A percentile compares a stretch with the other conserved stretches of the same genome.
phyloP scores from a whole-genome alignment of 1,140 invertebrate genomes.

The Drosophila pseudoananassae region DNA sequence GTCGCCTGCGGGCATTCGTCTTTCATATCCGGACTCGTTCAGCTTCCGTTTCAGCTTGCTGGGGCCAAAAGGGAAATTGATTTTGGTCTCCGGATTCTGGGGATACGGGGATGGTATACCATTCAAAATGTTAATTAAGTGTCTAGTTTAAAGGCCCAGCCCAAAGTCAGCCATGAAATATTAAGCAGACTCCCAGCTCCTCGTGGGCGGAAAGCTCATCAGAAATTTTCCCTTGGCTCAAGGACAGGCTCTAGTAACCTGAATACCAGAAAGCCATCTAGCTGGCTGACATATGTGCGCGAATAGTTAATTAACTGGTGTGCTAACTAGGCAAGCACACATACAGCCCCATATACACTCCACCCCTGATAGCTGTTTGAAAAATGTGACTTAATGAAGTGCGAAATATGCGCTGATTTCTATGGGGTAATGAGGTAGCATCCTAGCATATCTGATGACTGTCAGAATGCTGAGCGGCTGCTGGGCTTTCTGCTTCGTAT shows the following conservation, averaged over 20 bases:
- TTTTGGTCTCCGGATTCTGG: constrained; percentile 37
- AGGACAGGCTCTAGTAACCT: constrained; percentile 70
- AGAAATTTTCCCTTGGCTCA: constrained; percentile 50
- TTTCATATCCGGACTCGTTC: constrained; percentile 68
- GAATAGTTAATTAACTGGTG: constrained; percentile 68
- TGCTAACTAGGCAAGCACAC: constrained; percentile 64
- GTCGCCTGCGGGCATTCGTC: constrained; percentile 67
- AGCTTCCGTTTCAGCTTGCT: constrained; percentile 44
- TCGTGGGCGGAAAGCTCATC: constrained; percentile 35
- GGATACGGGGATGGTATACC: not conserved
- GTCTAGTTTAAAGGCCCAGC: constrained; percentile 60
- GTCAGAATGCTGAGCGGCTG: constrained; percentile 2
- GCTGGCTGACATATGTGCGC: constrained; percentile 31
- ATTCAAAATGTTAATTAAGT: constrained; percentile 77
- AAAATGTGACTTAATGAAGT: constrained; percentile 79
- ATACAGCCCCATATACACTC: not conserved
- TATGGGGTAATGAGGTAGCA: constrained; percentile 69
- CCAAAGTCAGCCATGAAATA: constrained; percentile 46
- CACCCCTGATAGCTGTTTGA: constrained; percentile 43
- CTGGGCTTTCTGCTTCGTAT: constrained; percentile 9
- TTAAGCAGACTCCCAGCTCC: constrained; percentile 40
- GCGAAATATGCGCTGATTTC: constrained; percentile 70
- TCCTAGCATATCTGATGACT: constrained; percentile 44
- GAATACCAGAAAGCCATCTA: constrained; percentile 36
- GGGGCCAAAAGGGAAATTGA: constrained; percentile 64